A percentile compares a stretch with the other conserved stretches of the same genome.
Conservation (phyloP, 2,888 invertebrate species). For the Bhutanitis thaidina region DNA sequence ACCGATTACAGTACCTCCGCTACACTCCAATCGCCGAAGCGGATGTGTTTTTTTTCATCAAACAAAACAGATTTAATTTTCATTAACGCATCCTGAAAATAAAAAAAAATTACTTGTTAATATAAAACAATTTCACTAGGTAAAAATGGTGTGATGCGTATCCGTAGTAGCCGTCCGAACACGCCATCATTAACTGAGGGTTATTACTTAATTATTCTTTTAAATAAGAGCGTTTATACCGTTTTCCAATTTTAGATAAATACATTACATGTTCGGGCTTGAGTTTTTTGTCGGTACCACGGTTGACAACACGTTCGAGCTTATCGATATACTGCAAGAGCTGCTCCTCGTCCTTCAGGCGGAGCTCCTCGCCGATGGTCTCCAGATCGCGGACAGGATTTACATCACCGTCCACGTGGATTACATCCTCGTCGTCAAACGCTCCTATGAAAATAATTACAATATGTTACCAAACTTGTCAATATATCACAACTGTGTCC, state of each 20-base stretch:
- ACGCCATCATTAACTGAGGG: too few relatives aligned
- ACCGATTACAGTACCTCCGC: constrained; percentile 87
- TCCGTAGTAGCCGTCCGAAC: too few relatives aligned
- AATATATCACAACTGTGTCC: too few relatives aligned
- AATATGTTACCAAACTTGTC: too few relatives aligned
- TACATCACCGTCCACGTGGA: constrained; percentile 99
- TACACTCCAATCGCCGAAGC: constrained; percentile 95
- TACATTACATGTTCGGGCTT: constrained; percentile 94
- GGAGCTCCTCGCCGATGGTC: constrained; percentile 96
- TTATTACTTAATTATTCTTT: too few relatives aligned
- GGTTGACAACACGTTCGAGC: constrained; percentile 88
- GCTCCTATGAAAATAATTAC: constrained; percentile 82
- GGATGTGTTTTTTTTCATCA: constrained; percentile 95
- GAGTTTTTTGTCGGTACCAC: constrained; percentile 95
- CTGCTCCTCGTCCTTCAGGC: constrained; percentile 96
- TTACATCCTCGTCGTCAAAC: constrained; percentile 98
- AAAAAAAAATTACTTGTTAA: not conserved
- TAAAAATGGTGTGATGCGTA: too few relatives aligned
- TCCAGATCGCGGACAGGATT: constrained; percentile 98
- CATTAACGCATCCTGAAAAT: constrained; percentile 87
- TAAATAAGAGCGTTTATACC: too few relatives aligned
- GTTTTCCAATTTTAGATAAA: too few relatives aligned
- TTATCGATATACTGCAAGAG: constrained; percentile 91
- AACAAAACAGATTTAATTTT: constrained; percentile 91
- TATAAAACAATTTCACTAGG: too few relatives aligned